These are phyloP conservation scores for Halocaridina rubra DNA, from an alignment of 2,888 invertebrate species.

Conservation along the genomic window DNA sequence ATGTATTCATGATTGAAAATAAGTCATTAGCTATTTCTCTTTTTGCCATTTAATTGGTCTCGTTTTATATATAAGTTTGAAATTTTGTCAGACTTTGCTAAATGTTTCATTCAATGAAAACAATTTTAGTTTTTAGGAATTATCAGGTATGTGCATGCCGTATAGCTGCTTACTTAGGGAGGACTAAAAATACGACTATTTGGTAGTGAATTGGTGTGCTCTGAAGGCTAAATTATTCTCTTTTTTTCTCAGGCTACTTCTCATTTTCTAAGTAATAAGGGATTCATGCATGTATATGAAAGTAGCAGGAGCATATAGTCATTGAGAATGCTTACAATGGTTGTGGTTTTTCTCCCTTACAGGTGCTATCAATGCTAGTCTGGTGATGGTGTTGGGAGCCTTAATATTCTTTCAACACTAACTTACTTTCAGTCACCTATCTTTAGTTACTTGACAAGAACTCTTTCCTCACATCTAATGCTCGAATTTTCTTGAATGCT, in stretches of 20 bases:
- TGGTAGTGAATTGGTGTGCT: too few relatives aligned
- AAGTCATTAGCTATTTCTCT: too few relatives aligned
- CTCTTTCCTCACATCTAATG: neutral
- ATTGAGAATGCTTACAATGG: conserved; percentile 9
- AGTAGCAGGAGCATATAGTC: neutral
- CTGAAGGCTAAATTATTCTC: conserved; percentile 3
- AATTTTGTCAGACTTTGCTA: too few relatives aligned
- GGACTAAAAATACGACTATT: too few relatives aligned
- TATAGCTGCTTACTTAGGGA: too few relatives aligned
- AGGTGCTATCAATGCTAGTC: conserved; percentile 36
- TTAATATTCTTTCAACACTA: conserved; percentile 24
- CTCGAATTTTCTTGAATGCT: too few relatives aligned
- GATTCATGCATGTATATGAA: neutral
- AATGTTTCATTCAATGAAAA: too few relatives aligned
- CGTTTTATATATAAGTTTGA: too few relatives aligned
- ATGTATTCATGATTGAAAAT: too few relatives aligned
- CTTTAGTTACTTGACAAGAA: neutral
- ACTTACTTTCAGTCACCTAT: neutral
- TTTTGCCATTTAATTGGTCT: too few relatives aligned
- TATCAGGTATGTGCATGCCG: too few relatives aligned
- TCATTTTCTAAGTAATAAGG: neutral
- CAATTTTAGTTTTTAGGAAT: too few relatives aligned
- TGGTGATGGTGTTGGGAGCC: conserved; percentile 29
- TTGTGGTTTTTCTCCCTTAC: conserved; percentile 20
- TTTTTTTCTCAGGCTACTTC: neutral